phyloP scores from a whole-genome alignment of 2,797 vertebrate species.

The Spizella passerina region DNA sequence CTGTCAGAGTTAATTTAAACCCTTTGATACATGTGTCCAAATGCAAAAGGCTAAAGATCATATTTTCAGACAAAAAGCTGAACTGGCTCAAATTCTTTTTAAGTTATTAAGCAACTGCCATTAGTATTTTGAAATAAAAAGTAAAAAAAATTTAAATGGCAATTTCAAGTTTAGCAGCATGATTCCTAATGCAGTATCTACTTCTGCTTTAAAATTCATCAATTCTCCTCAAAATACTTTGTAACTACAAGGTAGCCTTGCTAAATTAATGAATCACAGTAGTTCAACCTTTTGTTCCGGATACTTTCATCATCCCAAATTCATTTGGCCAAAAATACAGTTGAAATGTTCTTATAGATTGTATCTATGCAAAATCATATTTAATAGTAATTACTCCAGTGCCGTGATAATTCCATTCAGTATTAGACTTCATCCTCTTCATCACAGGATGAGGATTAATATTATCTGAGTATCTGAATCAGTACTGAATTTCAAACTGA shows the following conservation, averaged over 20 bases:
- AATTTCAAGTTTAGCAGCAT: not conserved
- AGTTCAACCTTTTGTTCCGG: not conserved
- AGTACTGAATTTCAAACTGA: not conserved
- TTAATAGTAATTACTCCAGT: not conserved
- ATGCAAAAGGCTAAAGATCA: not conserved
- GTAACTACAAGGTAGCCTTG: not conserved
- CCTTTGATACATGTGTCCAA: not conserved
- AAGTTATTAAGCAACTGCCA: not conserved
- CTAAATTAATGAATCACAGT: not conserved
- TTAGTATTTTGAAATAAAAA: not conserved
- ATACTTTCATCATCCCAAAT: not conserved
- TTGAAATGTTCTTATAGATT: not conserved
- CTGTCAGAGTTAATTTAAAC: not conserved
- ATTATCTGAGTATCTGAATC: not conserved
- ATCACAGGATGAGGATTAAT: not conserved
- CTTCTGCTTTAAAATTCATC: not conserved
- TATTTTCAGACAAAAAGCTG: not conserved
- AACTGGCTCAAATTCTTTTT: not conserved
- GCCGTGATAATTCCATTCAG: not conserved
- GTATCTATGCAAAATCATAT: not conserved
- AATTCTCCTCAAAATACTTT: not conserved
- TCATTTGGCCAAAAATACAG: not conserved
- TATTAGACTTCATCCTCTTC: not conserved
- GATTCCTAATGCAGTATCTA: not conserved
- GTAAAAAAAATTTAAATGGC: accelerated